Evolutionary conservation across 2,888 invertebrate genomes (phyloP).

Genomic region (Apodemia hepburni): DNA sequence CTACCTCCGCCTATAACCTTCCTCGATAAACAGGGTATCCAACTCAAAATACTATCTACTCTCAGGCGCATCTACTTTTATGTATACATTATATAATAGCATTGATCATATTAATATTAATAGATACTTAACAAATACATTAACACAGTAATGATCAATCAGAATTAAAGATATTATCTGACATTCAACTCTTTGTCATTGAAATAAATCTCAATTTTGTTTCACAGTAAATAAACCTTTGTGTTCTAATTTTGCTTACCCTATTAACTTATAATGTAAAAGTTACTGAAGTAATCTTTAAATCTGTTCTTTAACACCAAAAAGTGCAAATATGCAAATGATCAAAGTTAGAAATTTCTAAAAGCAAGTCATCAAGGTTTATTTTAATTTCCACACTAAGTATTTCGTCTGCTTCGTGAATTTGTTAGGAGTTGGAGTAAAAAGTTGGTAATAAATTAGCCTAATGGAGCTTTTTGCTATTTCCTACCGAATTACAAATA

Average conservation of each 20-base stretch:
- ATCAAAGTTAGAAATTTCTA: constrained; percentile 1
- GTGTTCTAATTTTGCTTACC: not conserved
- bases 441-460: constrained; percentile 8
- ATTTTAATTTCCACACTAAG: constrained; percentile 8
- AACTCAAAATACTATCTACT: too few species aligned
- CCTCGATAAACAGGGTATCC: too few species aligned
- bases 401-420: not conserved
- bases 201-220: too few species aligned
- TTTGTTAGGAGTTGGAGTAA: constrained; percentile 3
- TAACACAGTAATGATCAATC: too few species aligned
- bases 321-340: constrained; percentile 9
- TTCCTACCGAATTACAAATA: not conserved
- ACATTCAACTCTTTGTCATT: too few species aligned
- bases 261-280: not conserved
- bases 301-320: not conserved
- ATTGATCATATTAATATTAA: too few species aligned
- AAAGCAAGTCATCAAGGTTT: constrained; percentile 1
- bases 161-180: too few species aligned
- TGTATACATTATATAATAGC: too few species aligned
- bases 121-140: too few species aligned
- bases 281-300: not conserved
- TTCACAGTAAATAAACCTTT: too few species aligned
- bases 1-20: too few species aligned
- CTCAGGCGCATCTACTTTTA: too few species aligned
- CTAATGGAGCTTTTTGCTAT: constrained; percentile 14